A percentile compares a stretch with the other conserved stretches of the same genome.
Conservation (phyloP, 2,888 invertebrate species). For the Polymixis lichenea region DNA sequence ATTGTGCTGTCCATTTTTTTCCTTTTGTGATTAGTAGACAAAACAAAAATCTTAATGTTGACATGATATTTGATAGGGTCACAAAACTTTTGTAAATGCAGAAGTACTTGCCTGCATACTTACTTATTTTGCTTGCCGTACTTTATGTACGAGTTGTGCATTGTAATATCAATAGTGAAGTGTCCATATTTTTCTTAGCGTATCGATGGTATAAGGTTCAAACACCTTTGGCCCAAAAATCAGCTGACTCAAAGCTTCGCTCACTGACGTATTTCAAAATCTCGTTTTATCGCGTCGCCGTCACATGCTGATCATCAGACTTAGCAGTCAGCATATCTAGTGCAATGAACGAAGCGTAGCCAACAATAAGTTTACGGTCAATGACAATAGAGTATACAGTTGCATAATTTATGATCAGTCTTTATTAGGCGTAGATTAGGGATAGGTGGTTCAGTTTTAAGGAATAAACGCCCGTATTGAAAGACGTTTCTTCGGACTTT, state of each 20-base stretch:
- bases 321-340: conserved; percentile 36
- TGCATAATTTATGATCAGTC: conserved; percentile 57
- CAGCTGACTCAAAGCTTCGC: too few relatives aligned
- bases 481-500: conserved; percentile 15
- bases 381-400: conserved; percentile 57
- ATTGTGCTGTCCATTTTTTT: not conserved
- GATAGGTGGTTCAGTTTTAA: conserved; percentile 36
- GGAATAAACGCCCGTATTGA: conserved; percentile 24
- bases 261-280: not conserved
- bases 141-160: too few relatives aligned
- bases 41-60: not conserved
- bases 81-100: not conserved
- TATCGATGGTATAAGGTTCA: too few relatives aligned
- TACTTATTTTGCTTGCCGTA: conserved; percentile 5
- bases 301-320: conserved; percentile 16
- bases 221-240: too few relatives aligned
- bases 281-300: conserved; percentile 28
- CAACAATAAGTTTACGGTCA: conserved; percentile 49
- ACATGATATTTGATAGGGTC: not conserved
- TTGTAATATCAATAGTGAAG: not conserved
- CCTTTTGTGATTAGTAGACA: not conserved
- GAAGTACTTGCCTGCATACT: not conserved
- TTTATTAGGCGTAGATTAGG: conserved; percentile 57
- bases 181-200: not conserved
- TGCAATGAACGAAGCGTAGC: conserved; percentile 58